Conservation (phyloP, 2,797 vertebrate species). For the Gadopsis bispinosus region DNA sequence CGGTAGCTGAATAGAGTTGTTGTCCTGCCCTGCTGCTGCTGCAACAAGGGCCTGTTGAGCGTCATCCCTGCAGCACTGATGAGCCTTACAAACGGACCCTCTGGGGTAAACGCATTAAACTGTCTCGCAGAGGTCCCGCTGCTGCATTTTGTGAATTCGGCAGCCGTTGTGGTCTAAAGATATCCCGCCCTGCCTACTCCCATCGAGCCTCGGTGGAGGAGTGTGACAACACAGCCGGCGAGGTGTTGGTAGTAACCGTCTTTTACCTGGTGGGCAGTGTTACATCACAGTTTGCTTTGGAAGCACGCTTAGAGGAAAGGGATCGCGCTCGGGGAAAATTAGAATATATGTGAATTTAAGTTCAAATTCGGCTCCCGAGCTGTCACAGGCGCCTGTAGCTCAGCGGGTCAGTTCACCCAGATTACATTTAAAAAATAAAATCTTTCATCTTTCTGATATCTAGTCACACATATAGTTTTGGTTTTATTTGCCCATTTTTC, state of each 20-base stretch:
- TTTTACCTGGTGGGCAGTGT: slow-evolving; percentile 60
- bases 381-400: background rate
- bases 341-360: background rate
- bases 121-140: slow-evolving; percentile 27
- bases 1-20: background rate
- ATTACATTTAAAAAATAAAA: background rate
- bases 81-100: background rate
- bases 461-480: background rate
- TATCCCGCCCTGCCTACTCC: slow-evolving; percentile 41
- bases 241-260: slow-evolving; percentile 51
- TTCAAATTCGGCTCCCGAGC: no score
- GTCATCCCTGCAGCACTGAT: background rate
- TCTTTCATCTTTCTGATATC: background rate
- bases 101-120: slow-evolving; percentile 19
- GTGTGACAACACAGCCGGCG: slow-evolving; percentile 41
- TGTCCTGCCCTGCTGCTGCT: slow-evolving; percentile 20
- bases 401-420: slow-evolving; percentile 7
- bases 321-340: background rate
- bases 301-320: background rate
- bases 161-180: slow-evolving; percentile 49
- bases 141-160: slow-evolving; percentile 30
- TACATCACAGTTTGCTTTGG: slow-evolving; percentile 21
- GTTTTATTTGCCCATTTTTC: background rate
- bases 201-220: slow-evolving; percentile 38
- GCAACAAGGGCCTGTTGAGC: background rate